Evolutionary conservation across 2,113 vertebrate species (phyloP).

Genomic region (Melospiza melodia): DNA sequence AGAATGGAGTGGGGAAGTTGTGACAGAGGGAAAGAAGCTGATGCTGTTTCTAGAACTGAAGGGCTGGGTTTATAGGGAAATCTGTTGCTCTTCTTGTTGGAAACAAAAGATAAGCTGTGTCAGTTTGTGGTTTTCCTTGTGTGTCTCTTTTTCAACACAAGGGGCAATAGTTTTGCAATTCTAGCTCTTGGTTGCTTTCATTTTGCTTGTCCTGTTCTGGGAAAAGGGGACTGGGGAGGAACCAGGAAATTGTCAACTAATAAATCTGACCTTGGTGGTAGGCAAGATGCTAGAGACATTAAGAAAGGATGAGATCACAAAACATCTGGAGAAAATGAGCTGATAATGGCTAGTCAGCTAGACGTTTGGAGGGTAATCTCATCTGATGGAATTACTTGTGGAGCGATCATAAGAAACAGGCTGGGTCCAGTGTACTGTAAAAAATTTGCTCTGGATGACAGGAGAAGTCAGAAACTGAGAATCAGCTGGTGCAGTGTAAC

Average conservation of each 20-base stretch:
- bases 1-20: neutral
- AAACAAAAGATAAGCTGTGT: conserved; percentile 50
- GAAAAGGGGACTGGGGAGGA: conserved; percentile 47
- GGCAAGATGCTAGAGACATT: conserved; percentile 56
- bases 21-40: neutral
- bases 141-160: conserved; percentile 38
- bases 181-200: conserved; percentile 10
- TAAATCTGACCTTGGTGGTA: conserved; percentile 56
- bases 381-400: conserved; percentile 44
- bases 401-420: conserved; percentile 12
- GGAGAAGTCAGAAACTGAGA: neutral
- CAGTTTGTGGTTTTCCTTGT: conserved; percentile 48
- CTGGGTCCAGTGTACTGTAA: neutral
- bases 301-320: conserved; percentile 61
- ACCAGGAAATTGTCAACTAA: conserved; percentile 41
- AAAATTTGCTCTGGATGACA: neutral
- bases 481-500: neutral
- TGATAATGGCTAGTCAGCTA: conserved; percentile 61
- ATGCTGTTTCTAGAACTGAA: neutral
- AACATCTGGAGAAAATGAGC: conserved; percentile 60
- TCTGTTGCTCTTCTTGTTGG: neutral
- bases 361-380: conserved; percentile 30
- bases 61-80: neutral
- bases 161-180: conserved; percentile 57
- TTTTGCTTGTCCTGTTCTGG: conserved; percentile 53